Conservation (phyloP, 2,113 vertebrate species). For the Toxostoma redivivum region DNA sequence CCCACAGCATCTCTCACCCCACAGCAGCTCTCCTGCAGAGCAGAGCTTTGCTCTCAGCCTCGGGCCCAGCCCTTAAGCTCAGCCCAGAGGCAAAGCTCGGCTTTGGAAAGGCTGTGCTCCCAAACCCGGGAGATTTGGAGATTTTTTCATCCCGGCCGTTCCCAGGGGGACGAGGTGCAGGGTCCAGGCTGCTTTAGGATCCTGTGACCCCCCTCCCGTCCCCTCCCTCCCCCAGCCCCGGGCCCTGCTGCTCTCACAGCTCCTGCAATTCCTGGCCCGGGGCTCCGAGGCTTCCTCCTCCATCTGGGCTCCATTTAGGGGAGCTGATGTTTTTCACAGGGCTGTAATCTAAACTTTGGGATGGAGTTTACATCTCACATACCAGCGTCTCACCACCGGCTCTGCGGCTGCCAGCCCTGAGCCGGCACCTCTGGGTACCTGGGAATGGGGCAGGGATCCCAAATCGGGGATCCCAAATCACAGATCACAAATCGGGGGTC, state of each 20-base stretch:
- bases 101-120: neutral
- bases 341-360: constrained; percentile 51
- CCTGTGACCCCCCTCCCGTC: neutral
- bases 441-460: fast-evolving
- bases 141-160: neutral
- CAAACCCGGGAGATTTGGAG: neutral
- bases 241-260: neutral
- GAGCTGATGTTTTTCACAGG: constrained; percentile 64
- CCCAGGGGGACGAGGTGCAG: neutral
- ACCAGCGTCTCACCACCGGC: constrained; percentile 20
- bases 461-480: neutral
- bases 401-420: neutral
- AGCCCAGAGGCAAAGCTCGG: neutral
- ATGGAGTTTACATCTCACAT: constrained; percentile 52
- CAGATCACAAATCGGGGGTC: too few relatives aligned
- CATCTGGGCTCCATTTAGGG: constrained; percentile 68
- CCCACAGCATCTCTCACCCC: too few relatives aligned
- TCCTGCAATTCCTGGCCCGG: neutral
- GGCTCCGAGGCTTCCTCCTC: constrained; percentile 8
- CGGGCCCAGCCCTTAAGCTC: neutral
- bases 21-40: neutral
- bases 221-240: neutral
- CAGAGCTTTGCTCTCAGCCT: neutral
- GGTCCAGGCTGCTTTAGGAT: neutral
- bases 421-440: neutral